Conservation (phyloP, 2,797 vertebrate genomes). For the Arnoldichthys spilopterus region DNA sequence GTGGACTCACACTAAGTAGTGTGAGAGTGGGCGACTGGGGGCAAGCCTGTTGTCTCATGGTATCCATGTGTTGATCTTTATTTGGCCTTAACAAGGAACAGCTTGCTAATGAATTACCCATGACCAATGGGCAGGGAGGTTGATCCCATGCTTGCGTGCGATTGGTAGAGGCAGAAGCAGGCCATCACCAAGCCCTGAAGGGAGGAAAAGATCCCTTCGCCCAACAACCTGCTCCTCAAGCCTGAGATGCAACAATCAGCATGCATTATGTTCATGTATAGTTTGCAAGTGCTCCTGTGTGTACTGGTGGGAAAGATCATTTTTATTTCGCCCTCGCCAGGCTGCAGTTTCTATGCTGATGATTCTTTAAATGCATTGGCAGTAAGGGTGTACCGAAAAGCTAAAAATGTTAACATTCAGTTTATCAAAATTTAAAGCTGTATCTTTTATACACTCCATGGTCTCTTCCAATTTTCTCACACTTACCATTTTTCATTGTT, state of each 20-base stretch:
- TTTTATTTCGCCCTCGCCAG: too few species aligned
- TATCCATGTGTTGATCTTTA: constrained; percentile 58
- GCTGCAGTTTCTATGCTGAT: too few species aligned
- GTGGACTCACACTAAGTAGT: neutral
- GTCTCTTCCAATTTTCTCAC: too few species aligned
- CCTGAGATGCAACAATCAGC: constrained; percentile 20
- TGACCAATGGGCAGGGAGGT: constrained; percentile 58
- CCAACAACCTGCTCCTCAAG: constrained; percentile 50
- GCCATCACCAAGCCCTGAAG: constrained; percentile 54
- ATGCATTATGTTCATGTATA: constrained; percentile 23
- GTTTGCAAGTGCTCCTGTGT: neutral
- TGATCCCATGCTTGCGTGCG: constrained; percentile 35
- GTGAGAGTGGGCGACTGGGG: constrained; percentile 23
- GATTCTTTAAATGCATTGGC: too few species aligned
- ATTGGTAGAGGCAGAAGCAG: constrained; percentile 55
- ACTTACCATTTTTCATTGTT: too few species aligned
- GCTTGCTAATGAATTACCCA: constrained; percentile 70
- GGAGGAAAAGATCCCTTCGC: constrained; percentile 49
- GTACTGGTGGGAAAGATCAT: too few species aligned
- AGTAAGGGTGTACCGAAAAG: too few species aligned
- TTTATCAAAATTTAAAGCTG: too few species aligned
- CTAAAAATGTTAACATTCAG: too few species aligned
- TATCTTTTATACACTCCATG: too few species aligned
- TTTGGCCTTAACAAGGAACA: constrained; percentile 65
- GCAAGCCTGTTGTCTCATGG: constrained; percentile 46